These are phyloP conservation scores for Acanthosepion lycidas DNA, from an alignment of 2,888 invertebrate genomes.

Conservation along the genomic window DNA sequence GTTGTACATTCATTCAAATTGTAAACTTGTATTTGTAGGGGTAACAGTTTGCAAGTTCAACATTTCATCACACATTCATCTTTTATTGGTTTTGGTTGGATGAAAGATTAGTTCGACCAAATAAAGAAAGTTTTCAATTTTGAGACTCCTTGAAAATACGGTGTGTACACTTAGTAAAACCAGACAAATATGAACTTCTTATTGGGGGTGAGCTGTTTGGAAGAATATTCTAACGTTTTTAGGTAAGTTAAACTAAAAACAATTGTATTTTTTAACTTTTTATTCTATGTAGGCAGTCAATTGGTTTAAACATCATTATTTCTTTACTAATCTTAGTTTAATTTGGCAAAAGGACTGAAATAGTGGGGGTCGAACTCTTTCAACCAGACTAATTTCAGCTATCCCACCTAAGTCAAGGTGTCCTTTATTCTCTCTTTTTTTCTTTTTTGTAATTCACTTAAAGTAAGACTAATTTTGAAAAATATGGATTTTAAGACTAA, in stretches of 20 bases:
- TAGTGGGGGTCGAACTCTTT: no score
- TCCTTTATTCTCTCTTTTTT: no score
- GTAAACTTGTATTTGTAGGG: background rate
- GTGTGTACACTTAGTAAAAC: background rate
- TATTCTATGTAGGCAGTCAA: background rate
- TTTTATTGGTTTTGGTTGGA: background rate
- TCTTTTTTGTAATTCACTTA: no score
- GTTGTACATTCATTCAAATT: background rate
- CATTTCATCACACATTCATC: background rate
- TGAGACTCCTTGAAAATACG: background rate
- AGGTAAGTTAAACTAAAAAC: background rate
- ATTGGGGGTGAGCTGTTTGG: background rate
- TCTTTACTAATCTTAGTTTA: no score
- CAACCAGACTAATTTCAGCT: no score
- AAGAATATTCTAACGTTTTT: background rate
- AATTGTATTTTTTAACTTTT: background rate
- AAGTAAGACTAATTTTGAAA: no score
- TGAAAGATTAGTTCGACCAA: background rate
- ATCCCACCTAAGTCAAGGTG: no score
- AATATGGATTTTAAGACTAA: no score
- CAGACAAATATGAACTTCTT: background rate
- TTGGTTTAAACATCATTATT: no score
- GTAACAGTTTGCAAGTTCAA: background rate
- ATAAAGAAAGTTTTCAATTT: background rate
- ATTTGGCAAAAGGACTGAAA: no score